A percentile compares a stretch with the other conserved stretches of the same genome.
Evolutionary conservation across 2,888 invertebrate species (phyloP).

Genomic region (Masnerella sp.): DNA sequence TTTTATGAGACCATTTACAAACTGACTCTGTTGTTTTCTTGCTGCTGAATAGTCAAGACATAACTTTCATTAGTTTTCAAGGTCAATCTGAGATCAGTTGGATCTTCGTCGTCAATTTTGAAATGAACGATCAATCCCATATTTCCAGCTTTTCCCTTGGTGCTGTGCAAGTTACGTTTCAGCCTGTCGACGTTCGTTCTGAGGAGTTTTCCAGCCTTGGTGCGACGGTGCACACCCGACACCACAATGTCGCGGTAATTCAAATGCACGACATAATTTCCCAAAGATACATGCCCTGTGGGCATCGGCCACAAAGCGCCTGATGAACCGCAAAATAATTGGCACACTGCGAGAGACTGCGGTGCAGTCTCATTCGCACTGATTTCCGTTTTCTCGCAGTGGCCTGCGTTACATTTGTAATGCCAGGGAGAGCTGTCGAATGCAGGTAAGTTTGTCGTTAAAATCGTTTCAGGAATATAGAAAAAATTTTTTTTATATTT

Average conservation of each 20-base stretch:
- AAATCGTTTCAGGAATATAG: too few species aligned
- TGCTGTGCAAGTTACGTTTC: slow-evolving; percentile 42
- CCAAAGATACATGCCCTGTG: slow-evolving; percentile 80
- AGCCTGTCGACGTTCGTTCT: slow-evolving; percentile 65
- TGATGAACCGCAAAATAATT: slow-evolving; percentile 81
- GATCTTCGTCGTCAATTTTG: slow-evolving; percentile 45
- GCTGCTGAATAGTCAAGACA: slow-evolving; percentile 62
- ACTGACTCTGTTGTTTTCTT: slow-evolving; percentile 60
- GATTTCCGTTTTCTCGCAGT: slow-evolving; percentile 69
- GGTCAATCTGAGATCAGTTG: slow-evolving; percentile 74
- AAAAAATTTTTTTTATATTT: too few species aligned
- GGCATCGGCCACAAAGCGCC: slow-evolving; percentile 84
- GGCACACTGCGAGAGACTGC: slow-evolving; percentile 80
- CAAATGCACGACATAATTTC: slow-evolving; percentile 79
- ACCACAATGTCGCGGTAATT: slow-evolving; percentile 80
- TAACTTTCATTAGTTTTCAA: slow-evolving; percentile 81
- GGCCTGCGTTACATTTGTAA: slow-evolving; percentile 71
- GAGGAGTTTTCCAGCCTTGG: slow-evolving; percentile 68
- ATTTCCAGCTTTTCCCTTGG: slow-evolving; percentile 59
- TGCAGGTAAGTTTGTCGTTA: too few species aligned
- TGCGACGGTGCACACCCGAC: slow-evolving; percentile 70
- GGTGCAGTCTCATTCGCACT: slow-evolving; percentile 64
- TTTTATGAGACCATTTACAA: too few species aligned
- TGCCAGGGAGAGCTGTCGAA: slow-evolving; percentile 71
- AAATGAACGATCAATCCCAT: slow-evolving; percentile 64